Base-by-base conservation (phyloP, 2,888 invertebrate species). In the Eurytoma californica region DNA sequence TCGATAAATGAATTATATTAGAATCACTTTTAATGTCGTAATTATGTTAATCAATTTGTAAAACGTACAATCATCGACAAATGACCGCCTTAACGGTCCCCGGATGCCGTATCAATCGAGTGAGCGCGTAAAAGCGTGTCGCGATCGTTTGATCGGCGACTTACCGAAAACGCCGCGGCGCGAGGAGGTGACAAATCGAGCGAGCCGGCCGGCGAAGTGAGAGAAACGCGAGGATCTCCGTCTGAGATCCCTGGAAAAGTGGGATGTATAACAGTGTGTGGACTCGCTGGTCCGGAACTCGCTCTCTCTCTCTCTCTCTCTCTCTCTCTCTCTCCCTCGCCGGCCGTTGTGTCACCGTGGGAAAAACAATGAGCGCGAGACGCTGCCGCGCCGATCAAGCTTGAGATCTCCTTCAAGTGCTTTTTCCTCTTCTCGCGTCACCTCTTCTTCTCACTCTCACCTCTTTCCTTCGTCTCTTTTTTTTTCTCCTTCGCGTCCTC, bases 231-330 rank as follows among this genome's bases (percentile, higher is more conserved):
- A n/a, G 12, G 13, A 14, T 30, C 30, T 9, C 24, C 53, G 5
- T n/a, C 12, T 12, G 24, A 47, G 51, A 53, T 55, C 65, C 9
- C 30, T 47, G 67, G 60, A 68, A 75, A 79, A 77, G 39, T 68
- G 69, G 77, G 82, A 82, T 79, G 67, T 49, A 75, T 83, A 84
- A 84, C 77, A 84, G 84, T 85, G 82, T 80, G 83, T 83, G 85
- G 74, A 69, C 80, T 82, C 87, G 85, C 83, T 86, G 84, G 83
- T 75, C 84, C 83, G 87, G 85, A 88, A 86, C 86, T 47, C 57
- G 30, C 39, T 60, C 60, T 68, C 73, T 83, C 60, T 30, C 12
- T 74, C 24, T 60, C 55, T 20, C 76, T 81, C 84, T n/a, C 39
- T 60, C 60, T 68, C 73, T 83, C 60, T 30, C 12, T 74, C 24